These are phyloP conservation scores for Peucedramus taeniatus DNA, from an alignment of 2,113 vertebrate genomes.

Conservation along the genomic window DNA sequence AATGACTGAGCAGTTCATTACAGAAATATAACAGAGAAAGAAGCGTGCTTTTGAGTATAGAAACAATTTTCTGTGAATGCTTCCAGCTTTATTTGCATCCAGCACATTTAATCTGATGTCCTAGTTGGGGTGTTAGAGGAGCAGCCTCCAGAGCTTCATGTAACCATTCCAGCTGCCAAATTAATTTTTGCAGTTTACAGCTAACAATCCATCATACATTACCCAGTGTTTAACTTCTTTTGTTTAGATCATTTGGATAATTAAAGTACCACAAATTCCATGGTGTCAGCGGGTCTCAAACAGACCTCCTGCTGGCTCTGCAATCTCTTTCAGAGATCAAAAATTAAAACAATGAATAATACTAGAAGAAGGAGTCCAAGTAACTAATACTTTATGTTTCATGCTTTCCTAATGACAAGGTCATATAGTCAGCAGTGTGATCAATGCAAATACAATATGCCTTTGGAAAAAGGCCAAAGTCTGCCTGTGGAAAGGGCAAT, in stretches of 20 bases:
- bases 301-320: constrained; percentile 39
- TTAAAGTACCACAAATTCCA: constrained; percentile 27
- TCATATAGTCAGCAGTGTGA: constrained; percentile 12
- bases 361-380: background rate
- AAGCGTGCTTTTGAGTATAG: background rate
- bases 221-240: constrained; percentile 25
- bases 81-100: background rate
- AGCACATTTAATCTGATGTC: background rate
- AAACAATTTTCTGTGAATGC: background rate
- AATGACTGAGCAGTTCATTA: background rate
- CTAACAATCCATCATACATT: constrained; percentile 1
- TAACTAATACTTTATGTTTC: constrained; percentile 32
- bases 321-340: constrained; percentile 20
- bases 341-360: constrained; percentile 32
- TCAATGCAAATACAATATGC: constrained; percentile 44
- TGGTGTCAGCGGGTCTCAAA: constrained; percentile 35
- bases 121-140: background rate
- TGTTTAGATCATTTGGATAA: constrained; percentile 59
- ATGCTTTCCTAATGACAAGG: constrained; percentile 42
- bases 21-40: background rate
- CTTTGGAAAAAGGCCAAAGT: constrained; percentile 23
- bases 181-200: constrained; percentile 35
- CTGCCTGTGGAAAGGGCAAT: constrained; percentile 32
- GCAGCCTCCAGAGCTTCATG: background rate
- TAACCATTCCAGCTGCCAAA: constrained; percentile 3